phyloP scores from a whole-genome alignment of 1,140 invertebrate species.

The Tribolium madens region DNA sequence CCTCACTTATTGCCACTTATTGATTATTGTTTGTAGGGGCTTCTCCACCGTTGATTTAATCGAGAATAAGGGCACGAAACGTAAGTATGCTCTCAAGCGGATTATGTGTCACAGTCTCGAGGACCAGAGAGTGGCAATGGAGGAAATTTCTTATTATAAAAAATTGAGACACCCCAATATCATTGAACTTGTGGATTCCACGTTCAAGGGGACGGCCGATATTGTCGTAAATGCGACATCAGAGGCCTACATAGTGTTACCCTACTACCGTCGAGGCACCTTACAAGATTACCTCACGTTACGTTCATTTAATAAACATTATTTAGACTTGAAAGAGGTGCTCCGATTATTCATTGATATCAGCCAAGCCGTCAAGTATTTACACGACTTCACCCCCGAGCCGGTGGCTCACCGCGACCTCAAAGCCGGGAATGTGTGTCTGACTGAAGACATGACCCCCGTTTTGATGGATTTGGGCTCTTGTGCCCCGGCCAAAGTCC shows the following conservation, averaged over 20 bases:
- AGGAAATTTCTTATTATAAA: constrained; percentile 83
- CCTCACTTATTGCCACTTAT: not conserved
- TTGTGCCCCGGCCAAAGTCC: constrained; percentile 78
- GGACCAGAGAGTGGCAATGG: constrained; percentile 79
- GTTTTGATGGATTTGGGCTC: constrained; percentile 90
- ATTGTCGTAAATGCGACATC: constrained; percentile 77
- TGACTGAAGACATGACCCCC: constrained; percentile 78
- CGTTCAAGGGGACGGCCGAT: constrained; percentile 73
- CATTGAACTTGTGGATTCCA: constrained; percentile 81
- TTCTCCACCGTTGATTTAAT: constrained; percentile 87
- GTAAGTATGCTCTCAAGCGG: constrained; percentile 84
- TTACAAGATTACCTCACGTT: constrained; percentile 77
- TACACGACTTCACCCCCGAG: constrained; percentile 80
- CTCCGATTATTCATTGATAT: constrained; percentile 80
- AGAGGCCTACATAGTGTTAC: constrained; percentile 82
- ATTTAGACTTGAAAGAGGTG: constrained; percentile 75
- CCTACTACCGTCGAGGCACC: constrained; percentile 86
- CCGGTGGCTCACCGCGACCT: constrained; percentile 86
- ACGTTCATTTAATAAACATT: constrained; percentile 71
- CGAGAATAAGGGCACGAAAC: constrained; percentile 78
- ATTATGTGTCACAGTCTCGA: constrained; percentile 84
- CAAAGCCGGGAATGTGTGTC: constrained; percentile 86
- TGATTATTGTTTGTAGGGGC: constrained; percentile 71
- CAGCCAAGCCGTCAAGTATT: constrained; percentile 80
- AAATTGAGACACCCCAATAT: constrained; percentile 81